Evolutionary conservation across 1,140 invertebrate species (phyloP), one percentile per base, ranked within the genome.

Genomic region (Drosophila murphyi): DNA sequence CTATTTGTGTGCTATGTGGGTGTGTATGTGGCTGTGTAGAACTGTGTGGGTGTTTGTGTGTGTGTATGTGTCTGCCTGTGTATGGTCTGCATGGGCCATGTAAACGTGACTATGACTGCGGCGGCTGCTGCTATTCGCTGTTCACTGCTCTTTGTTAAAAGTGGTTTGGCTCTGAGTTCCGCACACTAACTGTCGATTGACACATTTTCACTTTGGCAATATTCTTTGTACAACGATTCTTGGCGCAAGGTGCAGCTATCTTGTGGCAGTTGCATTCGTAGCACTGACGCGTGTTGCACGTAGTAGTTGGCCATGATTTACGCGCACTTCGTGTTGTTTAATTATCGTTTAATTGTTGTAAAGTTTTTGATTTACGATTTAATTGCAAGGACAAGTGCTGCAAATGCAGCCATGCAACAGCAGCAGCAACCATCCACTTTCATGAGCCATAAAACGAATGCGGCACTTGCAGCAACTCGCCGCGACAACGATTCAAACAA

Each of bases 331-430:
- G 77, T 76, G 64, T 89, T 88, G 85, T 90, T 90, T 78, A 87
- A 90, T 91, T 88, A 91, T 88, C 78, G 88, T 85, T 88, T 88
- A 91, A 91, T 91, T 81, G 78, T 80, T 76, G 80, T 78, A 83
- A 91, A 88, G 75, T 81, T 83, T 80, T 91, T 90, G 88, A 91
- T 90, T 91, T 90, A 90, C 83, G 75, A 68, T 90, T 90, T 91
- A 91, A 90, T 90, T 83, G 87, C 80, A 74, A 74, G 55, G 72
- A 82, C 89, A 83, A 88, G 77, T 82, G 43, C 56, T 45, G 55
- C 50, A 54, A 64, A 55, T 51, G 60, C 48, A 28, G 31, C 50
- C 59, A 5, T 20, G 20, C 10, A 0, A 2, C 20, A 20, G 20
- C 20, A 20, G 20, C 20, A 37, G 5, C 48, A 28, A 8, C 34